These are phyloP conservation scores for Microdon myrmicae DNA, from an alignment of 2,888 invertebrate species.

Conservation along the genomic window DNA sequence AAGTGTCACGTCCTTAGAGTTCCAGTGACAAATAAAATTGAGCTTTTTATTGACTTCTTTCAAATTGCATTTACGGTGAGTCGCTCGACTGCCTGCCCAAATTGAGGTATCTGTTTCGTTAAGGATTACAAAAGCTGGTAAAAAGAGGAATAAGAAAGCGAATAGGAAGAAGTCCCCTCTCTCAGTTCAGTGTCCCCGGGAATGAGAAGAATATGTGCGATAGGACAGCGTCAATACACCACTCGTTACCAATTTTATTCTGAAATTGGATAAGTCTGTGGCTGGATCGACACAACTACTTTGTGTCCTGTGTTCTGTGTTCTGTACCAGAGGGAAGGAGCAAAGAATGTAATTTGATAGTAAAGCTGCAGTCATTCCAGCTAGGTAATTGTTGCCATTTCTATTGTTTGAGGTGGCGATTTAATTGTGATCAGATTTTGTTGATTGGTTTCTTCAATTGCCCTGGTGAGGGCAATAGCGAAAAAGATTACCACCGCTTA, in stretches of 20 bases:
- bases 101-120: conserved; percentile 48
- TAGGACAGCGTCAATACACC: conserved; percentile 31
- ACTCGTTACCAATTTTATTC: conserved; percentile 47
- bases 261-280: conserved; percentile 46
- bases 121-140: neutral
- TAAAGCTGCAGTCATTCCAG: conserved; percentile 28
- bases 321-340: conserved; percentile 4
- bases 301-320: neutral
- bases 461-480: conserved; percentile 29
- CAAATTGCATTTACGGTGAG: conserved; percentile 55
- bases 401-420: conserved; percentile 39
- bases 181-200: conserved; percentile 10
- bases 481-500: conserved; percentile 17
- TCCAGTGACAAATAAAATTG: conserved; percentile 57
- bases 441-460: conserved; percentile 45
- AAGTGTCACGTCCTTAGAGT: conserved; percentile 55
- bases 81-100: conserved; percentile 38
- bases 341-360: conserved; percentile 34
- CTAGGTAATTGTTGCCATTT: conserved; percentile 44
- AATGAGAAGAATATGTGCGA: conserved; percentile 8
- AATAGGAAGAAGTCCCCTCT: conserved; percentile 34
- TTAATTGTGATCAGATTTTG: conserved; percentile 51
- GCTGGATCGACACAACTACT: conserved; percentile 8
- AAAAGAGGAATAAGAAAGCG: conserved; percentile 3
- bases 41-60: conserved; percentile 56